Evolutionary conservation across 2,113 vertebrate species (phyloP), one percentile per base, ranked within the genome.

Genomic region (Tetraodon nigroviridis): DNA sequence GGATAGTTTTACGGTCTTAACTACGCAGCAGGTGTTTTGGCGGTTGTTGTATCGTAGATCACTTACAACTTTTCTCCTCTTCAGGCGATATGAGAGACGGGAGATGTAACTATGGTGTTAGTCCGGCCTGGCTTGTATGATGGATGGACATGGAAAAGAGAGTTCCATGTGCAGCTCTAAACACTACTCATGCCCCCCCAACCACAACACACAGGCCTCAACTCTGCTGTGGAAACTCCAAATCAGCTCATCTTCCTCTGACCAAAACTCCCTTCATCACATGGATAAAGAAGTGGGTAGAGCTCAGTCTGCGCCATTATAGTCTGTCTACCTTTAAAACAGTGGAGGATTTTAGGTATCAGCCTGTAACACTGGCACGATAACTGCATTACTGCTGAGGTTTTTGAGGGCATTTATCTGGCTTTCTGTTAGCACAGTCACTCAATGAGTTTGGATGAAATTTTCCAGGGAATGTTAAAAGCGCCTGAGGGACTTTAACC

Each of bases 181-280:
- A 76, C 89, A 92, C 0, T 79, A 89, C 47, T 86, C 90, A 89
- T 95, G 94, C 92, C 89, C 92, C 77, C 90, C 78, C 76, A 86
- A n/a, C 57, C 78, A 91, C 83, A 89, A 92, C 83, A 88, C 92
- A 47, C 88, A 94, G 84, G 88, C 88, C 70, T 92, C 93, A 56
- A 91, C 90, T 74, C 93, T 92, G 90, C 89, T 94, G 73, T 97
- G 94, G 94, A 96, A 93, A 84, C 91, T 96, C 73, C 90, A 93
- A 86, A 86, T 94, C 84, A 95, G 95, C 86, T 97, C 96, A 87
- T 93, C 93, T 79, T 82, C 87, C 87, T 81, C 89, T 79, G 92
- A 93, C 51, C 90, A 93, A 64, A 84, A 83, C 37, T 77, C 90
- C 29, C 80, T 90, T 72, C 86, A 88, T 70, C 86, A 84, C 69